Percentiles rank a stretch among this genome's conserved stretches.
Conservation (phyloP, 2,113 vertebrate species). For the Cichladusa arquata region DNA sequence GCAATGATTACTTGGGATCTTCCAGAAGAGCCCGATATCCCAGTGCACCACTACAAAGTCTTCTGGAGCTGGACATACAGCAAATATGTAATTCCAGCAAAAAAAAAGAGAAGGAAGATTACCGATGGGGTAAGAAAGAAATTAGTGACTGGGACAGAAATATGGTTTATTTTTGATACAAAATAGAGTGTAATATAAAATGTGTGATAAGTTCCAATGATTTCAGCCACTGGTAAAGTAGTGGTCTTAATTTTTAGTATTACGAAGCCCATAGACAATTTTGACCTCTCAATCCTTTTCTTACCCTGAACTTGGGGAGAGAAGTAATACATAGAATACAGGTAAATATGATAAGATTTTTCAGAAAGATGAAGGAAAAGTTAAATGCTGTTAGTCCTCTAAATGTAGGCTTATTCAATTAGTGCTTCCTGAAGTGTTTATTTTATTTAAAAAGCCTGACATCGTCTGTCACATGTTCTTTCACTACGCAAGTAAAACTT, state of each 20-base stretch:
- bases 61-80: slow-evolving; percentile 90
- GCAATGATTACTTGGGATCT: slow-evolving; percentile 84
- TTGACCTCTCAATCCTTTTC: neutral
- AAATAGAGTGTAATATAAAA: neutral
- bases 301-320: neutral
- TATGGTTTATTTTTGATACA: neutral
- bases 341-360: neutral
- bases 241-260: neutral
- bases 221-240: neutral
- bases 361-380: neutral
- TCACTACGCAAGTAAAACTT: neutral
- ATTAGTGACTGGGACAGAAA: neutral
- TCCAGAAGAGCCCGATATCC: slow-evolving; percentile 86
- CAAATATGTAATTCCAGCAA: slow-evolving; percentile 83
- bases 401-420: neutral
- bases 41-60: slow-evolving; percentile 92
- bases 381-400: neutral
- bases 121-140: slow-evolving; percentile 80
- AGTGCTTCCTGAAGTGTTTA: neutral
- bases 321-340: neutral
- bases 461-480: neutral
- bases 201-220: neutral
- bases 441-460: neutral
- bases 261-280: neutral
- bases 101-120: slow-evolving; percentile 91